phyloP scores from a whole-genome alignment of 1,140 invertebrate species.

The Drosophila fuyamai region DNA sequence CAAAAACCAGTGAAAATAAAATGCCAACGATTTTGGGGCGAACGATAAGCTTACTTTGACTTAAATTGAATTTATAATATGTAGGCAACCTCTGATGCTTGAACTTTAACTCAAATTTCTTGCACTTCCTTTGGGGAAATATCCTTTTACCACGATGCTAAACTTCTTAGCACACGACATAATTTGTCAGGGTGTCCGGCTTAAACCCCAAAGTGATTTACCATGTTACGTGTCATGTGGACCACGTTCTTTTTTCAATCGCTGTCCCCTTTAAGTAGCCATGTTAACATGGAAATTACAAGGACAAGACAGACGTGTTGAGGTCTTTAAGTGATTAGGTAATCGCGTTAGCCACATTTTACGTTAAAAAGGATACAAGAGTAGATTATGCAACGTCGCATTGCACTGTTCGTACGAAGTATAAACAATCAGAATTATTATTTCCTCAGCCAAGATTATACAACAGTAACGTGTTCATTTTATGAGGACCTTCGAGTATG shows the following conservation, averaged over 20 bases:
- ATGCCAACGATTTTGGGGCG: constrained; percentile 2
- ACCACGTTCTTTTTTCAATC: constrained; percentile 9
- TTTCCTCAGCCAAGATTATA: constrained; percentile 12
- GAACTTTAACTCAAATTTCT: background rate
- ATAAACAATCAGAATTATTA: constrained; percentile 29
- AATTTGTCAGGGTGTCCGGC: background rate
- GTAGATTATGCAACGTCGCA: constrained; percentile 27
- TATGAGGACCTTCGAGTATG: constrained; percentile 23
- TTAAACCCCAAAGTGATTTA: constrained; percentile 24
- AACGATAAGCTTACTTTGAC: background rate
- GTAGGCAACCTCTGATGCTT: background rate
- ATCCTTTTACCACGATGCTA: background rate
- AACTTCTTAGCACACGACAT: background rate
- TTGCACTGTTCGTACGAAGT: constrained; percentile 5
- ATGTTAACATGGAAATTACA: constrained; percentile 32
- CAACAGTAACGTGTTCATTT: constrained; percentile 38
- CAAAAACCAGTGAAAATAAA: constrained; percentile 9
- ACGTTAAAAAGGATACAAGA: constrained; percentile 2
- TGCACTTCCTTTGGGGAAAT: background rate
- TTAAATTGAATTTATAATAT: background rate
- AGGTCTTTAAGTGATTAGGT: constrained; percentile 24
- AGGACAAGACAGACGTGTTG: constrained; percentile 8
- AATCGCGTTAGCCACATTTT: constrained; percentile 25
- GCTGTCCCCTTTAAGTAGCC: constrained; percentile 4
- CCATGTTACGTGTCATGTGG: constrained; percentile 20